Base-by-base conservation (phyloP, 2,113 vertebrate genomes). In the Hippoglossus stenolepis region DNA sequence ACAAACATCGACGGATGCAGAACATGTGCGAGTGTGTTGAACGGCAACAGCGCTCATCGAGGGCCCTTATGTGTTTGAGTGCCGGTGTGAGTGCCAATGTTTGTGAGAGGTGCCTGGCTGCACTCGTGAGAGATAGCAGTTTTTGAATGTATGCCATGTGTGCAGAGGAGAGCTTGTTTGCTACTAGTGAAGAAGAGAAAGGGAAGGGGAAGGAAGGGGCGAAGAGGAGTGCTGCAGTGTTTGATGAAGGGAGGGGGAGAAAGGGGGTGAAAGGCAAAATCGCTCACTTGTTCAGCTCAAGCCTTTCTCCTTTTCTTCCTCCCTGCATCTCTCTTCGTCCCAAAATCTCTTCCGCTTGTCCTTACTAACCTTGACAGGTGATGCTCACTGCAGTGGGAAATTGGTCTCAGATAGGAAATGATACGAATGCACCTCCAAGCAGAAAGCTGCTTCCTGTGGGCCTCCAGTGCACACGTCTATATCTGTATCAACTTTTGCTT, bases 11-110 rank as follows among this genome's bases (percentile, higher is more conserved):
- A 79, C 64, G 75, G 85, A 87, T 84, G 79, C 62, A 47, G 64
- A 82, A 79, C 77, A 88, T 90, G 90, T 87, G 83, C 54, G 54
- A 80, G 56, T 75, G 77, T 72, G 85, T 70, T 80, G 90, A 82
- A 82, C 51, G 63, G 79, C 79, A 78, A 43, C 56, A 0, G 21
- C 1, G 2, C 71, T 76, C 74, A 20, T 13, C 35, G 20, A 43
- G 61, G 38, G 35, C 74, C 64, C 73, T 63, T 60, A 77, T 83
- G 83, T 80, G n/a, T 79, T 60, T 13, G 63, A 83, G 88, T 73
- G 83, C 72, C 28, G 65, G 45, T 73, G 83, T 70, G 67, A 76
- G 84, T 81, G 81, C 67, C 65, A 74, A 84, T 81, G 86, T 86
- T 82, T 65, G 79, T 4, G 31, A 24, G 77, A 76, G 79, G 75